Evolutionary conservation across 2,888 invertebrate species (phyloP).

Genomic region (Lysandra coridon): DNA sequence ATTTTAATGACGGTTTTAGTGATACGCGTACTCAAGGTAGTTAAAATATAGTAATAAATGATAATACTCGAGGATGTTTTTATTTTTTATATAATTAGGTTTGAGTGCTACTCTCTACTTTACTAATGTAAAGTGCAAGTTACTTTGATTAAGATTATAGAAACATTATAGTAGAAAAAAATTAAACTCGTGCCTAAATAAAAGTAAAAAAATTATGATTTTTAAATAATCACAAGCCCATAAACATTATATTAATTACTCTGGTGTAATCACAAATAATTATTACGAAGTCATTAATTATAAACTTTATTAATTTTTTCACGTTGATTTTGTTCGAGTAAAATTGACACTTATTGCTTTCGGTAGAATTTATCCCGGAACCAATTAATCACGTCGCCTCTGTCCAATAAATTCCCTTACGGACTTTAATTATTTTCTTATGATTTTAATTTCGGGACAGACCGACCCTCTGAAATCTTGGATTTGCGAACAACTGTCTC

Average conservation of each 20-base stretch:
- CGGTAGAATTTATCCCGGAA: constrained; percentile 62
- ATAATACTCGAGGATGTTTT: too few relatives aligned
- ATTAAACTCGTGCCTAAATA: too few relatives aligned
- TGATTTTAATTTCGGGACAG: constrained; percentile 75
- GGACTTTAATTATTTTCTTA: constrained; percentile 81
- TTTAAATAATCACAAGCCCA: too few relatives aligned
- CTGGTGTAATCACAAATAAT: neutral
- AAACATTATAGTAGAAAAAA: too few relatives aligned
- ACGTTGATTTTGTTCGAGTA: constrained; percentile 61
- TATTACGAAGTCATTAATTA: constrained; percentile 46
- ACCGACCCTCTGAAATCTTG: constrained; percentile 47
- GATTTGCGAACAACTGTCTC: constrained; percentile 62
- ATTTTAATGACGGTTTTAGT: too few relatives aligned
- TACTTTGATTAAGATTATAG: too few relatives aligned
- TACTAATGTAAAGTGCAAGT: too few relatives aligned
- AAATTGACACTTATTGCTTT: constrained; percentile 80
- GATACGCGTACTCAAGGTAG: too few relatives aligned
- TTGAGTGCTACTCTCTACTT: too few relatives aligned
- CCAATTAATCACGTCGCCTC: constrained; percentile 78
- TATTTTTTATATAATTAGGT: too few relatives aligned
- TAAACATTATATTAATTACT: neutral
- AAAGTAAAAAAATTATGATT: too few relatives aligned
- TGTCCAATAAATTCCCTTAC: constrained; percentile 79
- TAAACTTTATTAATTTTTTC: constrained; percentile 64
- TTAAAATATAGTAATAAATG: too few relatives aligned